Evolutionary conservation across 2,797 vertebrate species (phyloP).

Genomic region (Enteromius thamalakanensis): DNA sequence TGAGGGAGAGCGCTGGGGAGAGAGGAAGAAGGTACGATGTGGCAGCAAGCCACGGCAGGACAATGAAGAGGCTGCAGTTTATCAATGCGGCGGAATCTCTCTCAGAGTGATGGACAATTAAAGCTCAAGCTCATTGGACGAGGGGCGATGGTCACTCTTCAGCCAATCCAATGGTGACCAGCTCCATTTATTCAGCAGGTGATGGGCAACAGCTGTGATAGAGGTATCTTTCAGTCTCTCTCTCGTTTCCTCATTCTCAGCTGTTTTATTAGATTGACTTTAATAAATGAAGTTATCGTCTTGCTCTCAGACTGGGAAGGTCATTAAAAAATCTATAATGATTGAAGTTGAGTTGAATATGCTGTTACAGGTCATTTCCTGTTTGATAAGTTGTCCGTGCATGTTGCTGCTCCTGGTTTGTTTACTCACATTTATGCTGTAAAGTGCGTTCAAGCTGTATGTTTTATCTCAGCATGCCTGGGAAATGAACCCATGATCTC

Average conservation of each 20-base stretch:
- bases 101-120: conserved; percentile 57
- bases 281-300: conserved; percentile 25
- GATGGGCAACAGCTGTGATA: conserved; percentile 97
- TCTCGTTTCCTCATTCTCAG: conserved; percentile 35
- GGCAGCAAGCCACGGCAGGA: conserved; percentile 54
- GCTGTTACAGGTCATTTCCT: conserved; percentile 9
- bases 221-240: conserved; percentile 81
- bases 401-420: neutral
- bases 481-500: neutral
- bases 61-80: conserved; percentile 44
- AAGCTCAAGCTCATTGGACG: conserved; percentile 68
- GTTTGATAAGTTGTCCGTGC: conserved; percentile 10
- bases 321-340: conserved; percentile 33
- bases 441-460: neutral
- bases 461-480: neutral
- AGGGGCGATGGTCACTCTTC: conserved; percentile 60
- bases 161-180: conserved; percentile 70
- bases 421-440: neutral
- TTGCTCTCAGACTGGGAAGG: neutral
- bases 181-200: conserved; percentile 74
- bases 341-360: conserved; percentile 16
- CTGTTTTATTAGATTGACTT: conserved; percentile 35
- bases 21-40: conserved; percentile 62
- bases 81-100: conserved; percentile 57
- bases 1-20: conserved; percentile 33